Evolutionary conservation across 2,888 invertebrate genomes (phyloP).

Genomic region (Cristatella mucedo): DNA sequence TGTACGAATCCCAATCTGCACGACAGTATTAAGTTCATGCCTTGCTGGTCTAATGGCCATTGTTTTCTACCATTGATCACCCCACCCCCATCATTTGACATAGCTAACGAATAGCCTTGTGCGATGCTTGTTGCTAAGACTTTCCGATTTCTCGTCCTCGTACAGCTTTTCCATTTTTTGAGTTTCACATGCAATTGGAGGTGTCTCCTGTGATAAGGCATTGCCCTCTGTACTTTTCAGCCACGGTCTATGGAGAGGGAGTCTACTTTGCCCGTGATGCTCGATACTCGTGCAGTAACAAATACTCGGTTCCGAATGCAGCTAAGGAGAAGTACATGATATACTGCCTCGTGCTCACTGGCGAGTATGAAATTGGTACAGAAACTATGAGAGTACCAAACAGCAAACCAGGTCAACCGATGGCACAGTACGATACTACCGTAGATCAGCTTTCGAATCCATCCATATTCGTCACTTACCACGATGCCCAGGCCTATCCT

Average conservation of each 20-base stretch:
- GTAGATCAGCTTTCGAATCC: constrained; percentile 16
- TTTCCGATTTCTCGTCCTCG: too few relatives aligned
- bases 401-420: constrained; percentile 11
- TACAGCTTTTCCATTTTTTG: too few relatives aligned
- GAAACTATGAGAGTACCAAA: constrained; percentile 18
- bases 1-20: too few relatives aligned
- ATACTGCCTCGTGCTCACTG: constrained; percentile 20
- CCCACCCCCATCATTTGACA: too few relatives aligned
- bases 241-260: constrained; percentile 22
- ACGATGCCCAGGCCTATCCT: constrained; percentile 29
- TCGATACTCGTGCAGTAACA: constrained; percentile 17
- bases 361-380: constrained; percentile 16
- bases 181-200: too few relatives aligned
- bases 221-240: too few relatives aligned
- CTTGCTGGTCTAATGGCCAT: too few relatives aligned
- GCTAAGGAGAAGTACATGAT: constrained; percentile 18
- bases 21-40: too few relatives aligned
- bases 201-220: too few relatives aligned
- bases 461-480: constrained; percentile 26
- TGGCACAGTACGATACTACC: constrained; percentile 21
- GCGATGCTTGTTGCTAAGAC: too few relatives aligned
- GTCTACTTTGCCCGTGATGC: constrained; percentile 27
- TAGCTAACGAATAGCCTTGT: too few relatives aligned
- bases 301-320: constrained; percentile 16
- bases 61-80: too few relatives aligned